A percentile compares a stretch with the other conserved stretches of the same genome.
phyloP scores from a whole-genome alignment of 2,797 vertebrate genomes.

The Philypnodon macrostomus region DNA sequence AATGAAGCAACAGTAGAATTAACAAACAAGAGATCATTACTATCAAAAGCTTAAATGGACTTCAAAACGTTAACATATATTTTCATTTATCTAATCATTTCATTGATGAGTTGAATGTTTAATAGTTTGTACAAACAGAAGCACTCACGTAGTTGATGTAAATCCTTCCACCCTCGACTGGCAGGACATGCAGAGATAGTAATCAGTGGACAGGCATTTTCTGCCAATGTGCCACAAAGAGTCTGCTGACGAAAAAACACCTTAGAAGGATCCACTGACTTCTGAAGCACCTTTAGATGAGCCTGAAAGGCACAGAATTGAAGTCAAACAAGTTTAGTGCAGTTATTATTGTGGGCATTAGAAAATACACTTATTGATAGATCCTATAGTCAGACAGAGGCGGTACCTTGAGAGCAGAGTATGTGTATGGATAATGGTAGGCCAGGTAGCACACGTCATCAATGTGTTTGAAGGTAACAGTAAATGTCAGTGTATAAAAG shows the following conservation, averaged over 20 bases:
- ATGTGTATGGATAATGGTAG: slow-evolving; percentile 93
- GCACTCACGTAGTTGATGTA: slow-evolving; percentile 87
- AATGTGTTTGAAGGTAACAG: slow-evolving; percentile 81
- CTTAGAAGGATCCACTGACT: slow-evolving; percentile 69
- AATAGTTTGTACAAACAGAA: not conserved
- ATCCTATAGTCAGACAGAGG: not conserved
- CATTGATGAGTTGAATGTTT: too few relatives aligned
- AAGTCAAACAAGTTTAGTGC: not conserved
- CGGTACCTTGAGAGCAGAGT: slow-evolving; percentile 85
- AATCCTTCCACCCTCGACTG: slow-evolving; percentile 69
- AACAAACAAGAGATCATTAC: too few relatives aligned
- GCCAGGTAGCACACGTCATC: slow-evolving; percentile 92
- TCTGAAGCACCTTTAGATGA: slow-evolving; percentile 82
- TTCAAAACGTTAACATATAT: too few relatives aligned
- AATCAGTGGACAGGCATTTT: slow-evolving; percentile 86
- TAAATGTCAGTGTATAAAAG: slow-evolving; percentile 88
- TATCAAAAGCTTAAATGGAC: too few relatives aligned
- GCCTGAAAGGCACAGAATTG: slow-evolving; percentile 66
- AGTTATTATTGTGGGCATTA: too few relatives aligned
- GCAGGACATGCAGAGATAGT: slow-evolving; percentile 87
- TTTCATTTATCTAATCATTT: too few relatives aligned
- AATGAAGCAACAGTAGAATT: too few relatives aligned
- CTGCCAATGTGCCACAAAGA: slow-evolving; percentile 83
- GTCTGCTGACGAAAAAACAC: slow-evolving; percentile 84
- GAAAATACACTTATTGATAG: too few relatives aligned